These are phyloP conservation scores for Lymantria monacha DNA, from an alignment of 2,888 invertebrate species.

Conservation along the genomic window DNA sequence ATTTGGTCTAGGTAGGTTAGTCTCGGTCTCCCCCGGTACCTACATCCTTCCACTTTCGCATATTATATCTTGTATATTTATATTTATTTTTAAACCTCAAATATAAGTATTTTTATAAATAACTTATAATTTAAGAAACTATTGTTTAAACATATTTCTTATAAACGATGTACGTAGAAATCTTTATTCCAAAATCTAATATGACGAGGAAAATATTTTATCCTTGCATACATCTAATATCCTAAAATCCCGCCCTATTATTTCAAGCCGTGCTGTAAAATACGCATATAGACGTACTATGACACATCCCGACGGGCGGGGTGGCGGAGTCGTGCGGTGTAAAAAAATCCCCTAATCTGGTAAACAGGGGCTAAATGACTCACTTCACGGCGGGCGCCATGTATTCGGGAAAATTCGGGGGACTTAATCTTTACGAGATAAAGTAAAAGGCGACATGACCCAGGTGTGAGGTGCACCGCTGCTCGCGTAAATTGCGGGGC, in stretches of 20 bases:
- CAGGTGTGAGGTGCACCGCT: conserved; percentile 69
- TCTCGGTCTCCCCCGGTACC: too few species aligned
- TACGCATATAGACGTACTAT: conserved; percentile 53
- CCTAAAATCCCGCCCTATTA: conserved; percentile 53
- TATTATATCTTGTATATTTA: too few species aligned
- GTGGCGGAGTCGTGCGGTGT: conserved; percentile 64
- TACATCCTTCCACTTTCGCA: too few species aligned
- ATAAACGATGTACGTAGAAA: conserved; percentile 6
- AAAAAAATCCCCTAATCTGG: conserved; percentile 80
- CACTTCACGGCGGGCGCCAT: conserved; percentile 72
- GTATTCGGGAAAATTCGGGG: conserved; percentile 67
- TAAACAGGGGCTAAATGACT: conserved; percentile 81
- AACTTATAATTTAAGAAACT: too few species aligned
- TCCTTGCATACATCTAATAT: conserved; percentile 33
- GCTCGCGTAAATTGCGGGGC: conserved; percentile 65
- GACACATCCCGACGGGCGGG: conserved; percentile 59
- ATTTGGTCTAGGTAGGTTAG: too few species aligned
- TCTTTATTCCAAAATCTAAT: conserved; percentile 12
- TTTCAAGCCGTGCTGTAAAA: conserved; percentile 56
- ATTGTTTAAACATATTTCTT: too few species aligned
- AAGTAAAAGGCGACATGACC: conserved; percentile 81
- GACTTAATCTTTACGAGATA: conserved; percentile 80
- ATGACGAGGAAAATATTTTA: conserved; percentile 18
- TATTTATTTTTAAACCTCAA: too few species aligned
- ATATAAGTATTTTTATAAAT: too few species aligned